A percentile compares a stretch with the other conserved stretches of the same genome.
Evolutionary conservation across 2,888 invertebrate genomes (phyloP).

Genomic region (Drosophila sordidula): DNA sequence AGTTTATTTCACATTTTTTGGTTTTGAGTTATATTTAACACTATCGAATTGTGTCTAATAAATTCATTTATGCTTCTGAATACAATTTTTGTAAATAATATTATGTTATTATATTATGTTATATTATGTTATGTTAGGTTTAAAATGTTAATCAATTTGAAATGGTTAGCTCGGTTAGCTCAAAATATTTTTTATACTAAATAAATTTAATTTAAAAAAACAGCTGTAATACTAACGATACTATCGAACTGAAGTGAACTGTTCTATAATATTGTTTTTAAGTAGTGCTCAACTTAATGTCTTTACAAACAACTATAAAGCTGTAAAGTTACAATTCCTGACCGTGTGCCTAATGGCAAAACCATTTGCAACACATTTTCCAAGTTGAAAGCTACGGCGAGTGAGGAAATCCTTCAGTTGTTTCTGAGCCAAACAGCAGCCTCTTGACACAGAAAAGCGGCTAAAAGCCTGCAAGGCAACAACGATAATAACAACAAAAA

Average conservation of each 20-base stretch:
- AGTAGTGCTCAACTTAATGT: no score
- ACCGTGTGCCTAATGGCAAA: slow-evolving; percentile 49
- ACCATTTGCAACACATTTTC: slow-evolving; percentile 46
- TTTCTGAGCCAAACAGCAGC: slow-evolving; percentile 8
- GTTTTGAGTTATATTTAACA: neutral
- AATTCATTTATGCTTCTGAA: neutral
- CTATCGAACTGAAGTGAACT: no score
- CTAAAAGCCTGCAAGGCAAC: slow-evolving; percentile 51
- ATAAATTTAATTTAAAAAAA: no score
- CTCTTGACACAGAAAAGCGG: slow-evolving; percentile 56
- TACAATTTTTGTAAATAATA: neutral
- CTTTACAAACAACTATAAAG: neutral
- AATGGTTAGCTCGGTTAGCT: no score
- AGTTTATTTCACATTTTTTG: neutral
- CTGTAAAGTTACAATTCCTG: slow-evolving; percentile 1
- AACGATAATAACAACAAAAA: slow-evolving; percentile 5
- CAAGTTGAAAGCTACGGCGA: slow-evolving; percentile 40
- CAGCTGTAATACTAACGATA: no score
- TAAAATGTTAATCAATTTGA: no score
- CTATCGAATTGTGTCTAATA: neutral
- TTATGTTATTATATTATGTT: no score
- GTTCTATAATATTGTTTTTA: no score
- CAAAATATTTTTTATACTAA: no score
- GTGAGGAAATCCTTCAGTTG: slow-evolving; percentile 55
- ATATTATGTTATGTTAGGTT: no score